Percentiles rank a stretch among this genome's conserved stretches.
phyloP scores from a whole-genome alignment of 2,797 vertebrate genomes.

The Toxotes lorentzi region DNA sequence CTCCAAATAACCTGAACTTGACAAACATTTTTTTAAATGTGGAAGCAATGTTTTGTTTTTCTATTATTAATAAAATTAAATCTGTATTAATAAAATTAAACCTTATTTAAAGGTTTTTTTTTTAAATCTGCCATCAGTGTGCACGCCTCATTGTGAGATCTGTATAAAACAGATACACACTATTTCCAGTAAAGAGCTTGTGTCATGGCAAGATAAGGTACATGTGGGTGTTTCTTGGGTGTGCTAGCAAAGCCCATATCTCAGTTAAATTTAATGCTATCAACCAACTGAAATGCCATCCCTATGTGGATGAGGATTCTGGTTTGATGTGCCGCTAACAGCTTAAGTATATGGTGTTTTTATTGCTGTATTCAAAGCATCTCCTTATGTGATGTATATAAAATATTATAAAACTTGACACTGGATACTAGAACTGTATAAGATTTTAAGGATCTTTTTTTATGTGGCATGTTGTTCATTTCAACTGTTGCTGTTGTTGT shows the following conservation, averaged over 20 bases:
- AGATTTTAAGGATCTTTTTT: neutral
- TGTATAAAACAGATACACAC: constrained; percentile 1
- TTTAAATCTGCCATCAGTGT: neutral
- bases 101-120: neutral
- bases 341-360: neutral
- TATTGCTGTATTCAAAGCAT: neutral
- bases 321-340: neutral
- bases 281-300: constrained; percentile 61
- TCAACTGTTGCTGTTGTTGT: neutral
- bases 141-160: neutral
- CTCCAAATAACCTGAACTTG: neutral
- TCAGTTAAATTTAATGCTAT: constrained; percentile 57
- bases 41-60: neutral
- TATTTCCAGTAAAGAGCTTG: constrained; percentile 16
- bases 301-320: neutral
- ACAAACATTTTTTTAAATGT: neutral
- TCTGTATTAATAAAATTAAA: neutral
- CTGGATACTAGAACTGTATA: neutral
- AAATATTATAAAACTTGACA: neutral
- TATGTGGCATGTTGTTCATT: neutral
- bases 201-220: constrained; percentile 70
- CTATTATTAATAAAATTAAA: neutral
- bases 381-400: neutral
- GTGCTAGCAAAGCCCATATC: constrained; percentile 45
- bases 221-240: constrained; percentile 62